Conservation (phyloP, 2,797 vertebrate species). For the Spea hammondii region DNA sequence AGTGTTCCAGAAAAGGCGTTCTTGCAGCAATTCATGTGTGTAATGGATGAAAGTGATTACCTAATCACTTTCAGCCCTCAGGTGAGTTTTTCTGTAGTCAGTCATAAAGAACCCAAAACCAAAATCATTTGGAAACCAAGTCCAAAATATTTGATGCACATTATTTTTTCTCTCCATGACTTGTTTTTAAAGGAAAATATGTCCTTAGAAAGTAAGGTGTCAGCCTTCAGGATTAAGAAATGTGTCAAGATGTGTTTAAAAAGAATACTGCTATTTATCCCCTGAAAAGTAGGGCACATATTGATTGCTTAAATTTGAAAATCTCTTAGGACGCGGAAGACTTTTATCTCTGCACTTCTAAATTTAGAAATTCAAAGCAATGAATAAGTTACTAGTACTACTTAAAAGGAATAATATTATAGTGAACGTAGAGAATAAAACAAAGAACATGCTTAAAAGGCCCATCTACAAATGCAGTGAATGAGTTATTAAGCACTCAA, state of each 20-base stretch:
- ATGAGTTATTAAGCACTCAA: background rate
- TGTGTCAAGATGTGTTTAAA: conserved; percentile 25
- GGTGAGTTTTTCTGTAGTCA: conserved; percentile 31
- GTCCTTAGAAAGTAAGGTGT: conserved; percentile 19
- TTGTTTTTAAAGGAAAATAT: background rate
- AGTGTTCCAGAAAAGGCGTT: background rate
- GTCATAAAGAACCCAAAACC: conserved; percentile 20
- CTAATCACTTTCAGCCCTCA: conserved; percentile 34
- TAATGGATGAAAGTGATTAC: conserved; percentile 37
- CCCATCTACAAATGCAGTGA: conserved; percentile 14
- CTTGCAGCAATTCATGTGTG: conserved; percentile 28
- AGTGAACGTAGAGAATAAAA: conserved; percentile 23
- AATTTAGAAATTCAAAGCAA: conserved; percentile 47
- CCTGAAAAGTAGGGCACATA: conserved; percentile 45
- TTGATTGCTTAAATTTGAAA: conserved; percentile 49
- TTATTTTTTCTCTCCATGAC: background rate
- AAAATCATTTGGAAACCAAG: conserved; percentile 15
- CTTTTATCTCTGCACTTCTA: conserved; percentile 48
- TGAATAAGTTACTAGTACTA: conserved; percentile 50
- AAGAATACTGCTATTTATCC: conserved; percentile 36
- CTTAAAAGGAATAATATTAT: conserved; percentile 44
- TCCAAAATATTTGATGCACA: conserved; percentile 20
- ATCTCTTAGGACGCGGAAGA: conserved; percentile 25
- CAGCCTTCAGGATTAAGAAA: conserved; percentile 1
- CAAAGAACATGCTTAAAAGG: conserved; percentile 23